phyloP scores from a whole-genome alignment of 2,113 vertebrate genomes.

The Mus musculus region DNA sequence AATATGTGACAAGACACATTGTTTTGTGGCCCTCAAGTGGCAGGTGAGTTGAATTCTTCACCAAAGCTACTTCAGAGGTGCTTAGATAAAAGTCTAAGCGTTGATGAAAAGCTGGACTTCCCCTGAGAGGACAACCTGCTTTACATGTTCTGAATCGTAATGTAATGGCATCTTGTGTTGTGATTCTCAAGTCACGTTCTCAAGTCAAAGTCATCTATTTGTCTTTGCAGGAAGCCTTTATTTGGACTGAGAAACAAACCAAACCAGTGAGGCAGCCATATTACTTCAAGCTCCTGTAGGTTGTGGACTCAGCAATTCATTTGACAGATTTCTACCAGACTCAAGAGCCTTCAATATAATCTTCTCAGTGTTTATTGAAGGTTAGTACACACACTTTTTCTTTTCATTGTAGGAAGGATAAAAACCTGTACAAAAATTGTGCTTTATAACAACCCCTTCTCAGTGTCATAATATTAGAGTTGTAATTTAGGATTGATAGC shows the following conservation, averaged over 20 bases:
- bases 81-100: background rate
- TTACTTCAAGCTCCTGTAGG: conserved; percentile 48
- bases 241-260: conserved; percentile 54
- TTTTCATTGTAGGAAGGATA: conserved; percentile 77
- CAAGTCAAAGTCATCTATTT: background rate
- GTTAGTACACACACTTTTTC: conserved; percentile 68
- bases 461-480: conserved; percentile 69
- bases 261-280: background rate
- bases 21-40: background rate
- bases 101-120: background rate
- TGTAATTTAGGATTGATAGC: conserved; percentile 76
- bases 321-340: conserved; percentile 62
- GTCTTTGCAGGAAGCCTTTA: conserved; percentile 49
- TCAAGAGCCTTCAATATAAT: conserved; percentile 72
- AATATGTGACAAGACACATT: background rate
- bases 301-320: conserved; percentile 65
- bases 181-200: conserved; percentile 9
- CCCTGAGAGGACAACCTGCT: background rate
- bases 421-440: conserved; percentile 72
- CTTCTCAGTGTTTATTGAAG: conserved; percentile 81
- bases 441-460: conserved; percentile 73
- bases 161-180: background rate
- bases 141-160: conserved; percentile 19
- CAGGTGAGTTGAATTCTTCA: background rate
- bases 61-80: background rate